Evolutionary conservation across 2,797 vertebrate species (phyloP).

Genomic region (Enteromius afrohamiltoni): DNA sequence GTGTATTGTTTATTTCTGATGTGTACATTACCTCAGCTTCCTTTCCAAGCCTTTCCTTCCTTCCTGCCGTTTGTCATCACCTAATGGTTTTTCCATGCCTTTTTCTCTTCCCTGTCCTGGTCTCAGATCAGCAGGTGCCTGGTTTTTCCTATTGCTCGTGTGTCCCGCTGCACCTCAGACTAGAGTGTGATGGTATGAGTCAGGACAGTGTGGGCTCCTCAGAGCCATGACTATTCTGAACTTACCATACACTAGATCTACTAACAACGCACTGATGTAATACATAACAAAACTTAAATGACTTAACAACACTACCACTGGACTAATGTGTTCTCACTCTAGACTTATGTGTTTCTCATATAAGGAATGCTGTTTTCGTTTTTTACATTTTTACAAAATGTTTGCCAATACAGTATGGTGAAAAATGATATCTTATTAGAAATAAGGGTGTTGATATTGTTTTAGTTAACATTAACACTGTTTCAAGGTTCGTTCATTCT

Average conservation of each 20-base stretch:
- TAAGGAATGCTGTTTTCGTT: background rate
- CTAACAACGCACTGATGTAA: conserved; percentile 18
- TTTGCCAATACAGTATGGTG: background rate
- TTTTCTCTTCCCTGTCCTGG: conserved; percentile 65
- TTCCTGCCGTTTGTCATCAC: conserved; percentile 60
- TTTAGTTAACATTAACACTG: background rate
- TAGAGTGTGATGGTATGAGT: conserved; percentile 60
- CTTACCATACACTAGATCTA: conserved; percentile 54
- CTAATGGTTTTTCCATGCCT: conserved; percentile 51
- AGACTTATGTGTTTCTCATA: background rate
- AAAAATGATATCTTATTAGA: background rate
- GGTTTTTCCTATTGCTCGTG: conserved; percentile 65
- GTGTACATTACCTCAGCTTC: conserved; percentile 43
- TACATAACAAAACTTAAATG: background rate
- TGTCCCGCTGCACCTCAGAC: conserved; percentile 51
- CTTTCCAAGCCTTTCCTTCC: conserved; percentile 48
- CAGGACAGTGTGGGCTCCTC: conserved; percentile 56
- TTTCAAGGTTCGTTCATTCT: background rate
- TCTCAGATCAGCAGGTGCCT: conserved; percentile 66
- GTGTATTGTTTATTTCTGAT: conserved; percentile 21
- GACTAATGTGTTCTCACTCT: background rate
- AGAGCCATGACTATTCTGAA: conserved; percentile 51
- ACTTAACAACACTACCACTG: background rate
- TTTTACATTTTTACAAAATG: background rate
- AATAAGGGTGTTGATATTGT: background rate